These are phyloP conservation scores for Pantherophis vulpinus DNA, from an alignment of 2,797 vertebrate species.

Conservation along the genomic window DNA sequence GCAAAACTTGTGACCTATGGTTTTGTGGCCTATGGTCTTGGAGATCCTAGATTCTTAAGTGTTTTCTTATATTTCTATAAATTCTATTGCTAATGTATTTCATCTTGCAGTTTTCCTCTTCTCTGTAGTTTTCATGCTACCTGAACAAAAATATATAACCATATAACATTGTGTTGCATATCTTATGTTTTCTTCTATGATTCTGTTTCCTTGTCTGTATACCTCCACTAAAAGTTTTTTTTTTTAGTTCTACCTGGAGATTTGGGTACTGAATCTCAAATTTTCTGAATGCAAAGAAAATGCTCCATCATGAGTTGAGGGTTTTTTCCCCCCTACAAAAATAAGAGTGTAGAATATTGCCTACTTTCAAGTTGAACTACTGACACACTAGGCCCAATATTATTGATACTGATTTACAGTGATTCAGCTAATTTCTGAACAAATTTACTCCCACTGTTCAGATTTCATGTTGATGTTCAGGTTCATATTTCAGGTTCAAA, in stretches of 20 bases:
- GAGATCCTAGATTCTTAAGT: background rate
- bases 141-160: background rate
- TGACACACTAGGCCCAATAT: background rate
- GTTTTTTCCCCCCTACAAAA: background rate
- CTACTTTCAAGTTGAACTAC: background rate
- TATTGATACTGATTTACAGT: background rate
- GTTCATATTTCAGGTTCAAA: background rate
- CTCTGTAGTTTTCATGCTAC: background rate
- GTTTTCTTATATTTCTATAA: background rate
- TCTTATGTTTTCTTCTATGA: background rate
- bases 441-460: background rate
- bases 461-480: background rate
- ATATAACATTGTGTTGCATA: background rate
- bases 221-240: background rate
- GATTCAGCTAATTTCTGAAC: background rate
- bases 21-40: background rate
- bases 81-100: background rate
- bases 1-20: background rate
- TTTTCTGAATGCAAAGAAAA: background rate
- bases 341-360: background rate
- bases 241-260: background rate
- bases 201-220: background rate
- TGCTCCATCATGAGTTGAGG: background rate
- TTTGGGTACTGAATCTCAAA: background rate
- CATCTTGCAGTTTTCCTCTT: too few species aligned